Evolutionary conservation across 2,888 invertebrate genomes (phyloP), one percentile per base, ranked within the genome.

Genomic region (Luffia ferchaultella): DNA sequence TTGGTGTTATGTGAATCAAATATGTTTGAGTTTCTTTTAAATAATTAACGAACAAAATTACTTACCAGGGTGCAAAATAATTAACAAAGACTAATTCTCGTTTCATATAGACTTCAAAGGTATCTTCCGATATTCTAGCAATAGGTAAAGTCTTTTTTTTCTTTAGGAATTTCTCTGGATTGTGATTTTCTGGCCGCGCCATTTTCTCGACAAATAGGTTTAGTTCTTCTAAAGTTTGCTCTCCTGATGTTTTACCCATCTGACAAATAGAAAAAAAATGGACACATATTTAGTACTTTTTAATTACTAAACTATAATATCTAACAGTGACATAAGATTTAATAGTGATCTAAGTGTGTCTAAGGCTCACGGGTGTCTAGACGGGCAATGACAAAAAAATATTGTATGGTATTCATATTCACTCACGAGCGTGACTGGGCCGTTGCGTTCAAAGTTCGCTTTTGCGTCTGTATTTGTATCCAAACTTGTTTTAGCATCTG

Each of bases 31-130:
- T 16, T 42, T 42, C n/a, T 5, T 3, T 15, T 16, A 15, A 42
- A 42, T 9, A 16, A 7, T 12, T 12, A 30, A 30, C 3, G 12
- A 7, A 30, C 12, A 12, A 7, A 18, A 19, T 44, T 42, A 56
- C 65, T 72, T 74, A 89, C 95, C 95, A 96, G 1, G 96, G 95
- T 1, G 95, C 95, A 77, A 91, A 96, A 67, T 93, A 96, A 72
- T 95, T 93, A 20, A 96, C 88, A 64, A 95, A 94, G 0, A 91
- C 89, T 20, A 92, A 70, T 49, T 93, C 93, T 18, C 87, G 88
- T 56, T 90, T 86, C 42, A 93, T 80, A 50, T 88, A 88, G 30
- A 89, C 85, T 42, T 90, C 87, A 63, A 95, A 96, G 51, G 87
- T 90, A 47, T 90, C 89, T 20, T 88, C 89, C 0, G 87, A 90